A percentile compares a stretch with the other conserved stretches of the same genome.
Conservation (phyloP, 1,140 invertebrate species). For the Drosophila pandora region DNA sequence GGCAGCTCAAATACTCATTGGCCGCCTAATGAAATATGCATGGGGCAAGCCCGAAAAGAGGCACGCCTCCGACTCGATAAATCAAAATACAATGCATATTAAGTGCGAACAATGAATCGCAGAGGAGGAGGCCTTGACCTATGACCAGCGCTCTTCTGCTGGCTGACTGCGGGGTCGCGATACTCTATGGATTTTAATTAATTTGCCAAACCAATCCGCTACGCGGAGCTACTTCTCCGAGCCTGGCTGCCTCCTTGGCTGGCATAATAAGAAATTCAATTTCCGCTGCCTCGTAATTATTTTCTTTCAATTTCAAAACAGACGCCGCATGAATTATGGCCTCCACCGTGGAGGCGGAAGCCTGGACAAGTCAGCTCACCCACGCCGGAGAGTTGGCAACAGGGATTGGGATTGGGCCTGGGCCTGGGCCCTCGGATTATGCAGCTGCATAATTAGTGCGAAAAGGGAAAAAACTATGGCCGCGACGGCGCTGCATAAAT, state of each 20-base stretch:
- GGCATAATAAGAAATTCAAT: slow-evolving; percentile 79
- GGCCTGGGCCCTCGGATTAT: slow-evolving; percentile 24
- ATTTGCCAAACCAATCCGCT: slow-evolving; percentile 56
- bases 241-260: slow-evolving; percentile 9
- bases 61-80: slow-evolving; percentile 64
- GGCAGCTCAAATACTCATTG: slow-evolving; percentile 31
- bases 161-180: not conserved
- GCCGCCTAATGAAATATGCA: slow-evolving; percentile 69
- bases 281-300: slow-evolving; percentile 79
- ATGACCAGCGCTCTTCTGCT: slow-evolving; percentile 20
- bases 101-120: slow-evolving; percentile 42
- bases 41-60: slow-evolving; percentile 27
- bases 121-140: slow-evolving; percentile 61
- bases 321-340: slow-evolving; percentile 75
- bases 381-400: slow-evolving; percentile 58
- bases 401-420: slow-evolving; percentile 12
- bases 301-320: slow-evolving; percentile 82
- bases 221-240: slow-evolving; percentile 2
- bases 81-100: slow-evolving; percentile 77
- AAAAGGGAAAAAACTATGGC: slow-evolving; percentile 39
- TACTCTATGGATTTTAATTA: slow-evolving; percentile 77
- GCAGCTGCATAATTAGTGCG: slow-evolving; percentile 77
- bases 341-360: slow-evolving; percentile 45
- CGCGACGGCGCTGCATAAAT: slow-evolving; percentile 54
- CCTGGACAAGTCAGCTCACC: slow-evolving; percentile 42